phyloP scores from a whole-genome alignment of 1,140 invertebrate genomes.

The Tribolium castaneum region DNA sequence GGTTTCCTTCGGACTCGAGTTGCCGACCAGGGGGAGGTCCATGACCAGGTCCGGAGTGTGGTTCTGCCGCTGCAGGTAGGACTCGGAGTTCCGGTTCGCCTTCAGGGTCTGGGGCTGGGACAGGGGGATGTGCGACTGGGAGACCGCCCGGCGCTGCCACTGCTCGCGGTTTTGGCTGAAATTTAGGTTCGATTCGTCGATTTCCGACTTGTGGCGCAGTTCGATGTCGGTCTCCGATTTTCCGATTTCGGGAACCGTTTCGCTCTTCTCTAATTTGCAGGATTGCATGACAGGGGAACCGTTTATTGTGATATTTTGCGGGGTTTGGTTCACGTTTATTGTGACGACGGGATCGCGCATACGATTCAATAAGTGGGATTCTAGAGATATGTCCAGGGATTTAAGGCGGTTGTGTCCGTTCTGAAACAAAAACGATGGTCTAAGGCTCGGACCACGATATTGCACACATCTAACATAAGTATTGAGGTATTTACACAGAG shows the following conservation, averaged over 20 bases:
- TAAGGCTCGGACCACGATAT: background rate
- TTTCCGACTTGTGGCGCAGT: conserved; percentile 44
- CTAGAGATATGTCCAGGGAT: conserved; percentile 36
- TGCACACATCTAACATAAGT: background rate
- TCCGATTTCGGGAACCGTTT: background rate
- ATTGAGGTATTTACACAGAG: background rate
- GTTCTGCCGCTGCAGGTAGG: conserved; percentile 67
- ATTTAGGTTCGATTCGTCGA: conserved; percentile 59
- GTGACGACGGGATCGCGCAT: conserved; percentile 47
- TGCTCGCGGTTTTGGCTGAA: conserved; percentile 69
- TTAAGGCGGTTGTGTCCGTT: conserved; percentile 39
- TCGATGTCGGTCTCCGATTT: conserved; percentile 8
- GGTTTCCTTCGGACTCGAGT: conserved; percentile 64
- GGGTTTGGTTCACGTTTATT: conserved; percentile 53
- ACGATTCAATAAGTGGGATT: conserved; percentile 25
- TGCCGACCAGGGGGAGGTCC: conserved; percentile 76
- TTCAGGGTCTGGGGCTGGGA: conserved; percentile 51
- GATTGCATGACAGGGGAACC: conserved; percentile 42
- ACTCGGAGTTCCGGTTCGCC: conserved; percentile 67
- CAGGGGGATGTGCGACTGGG: conserved; percentile 66
- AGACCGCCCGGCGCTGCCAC: conserved; percentile 72
- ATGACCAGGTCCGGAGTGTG: conserved; percentile 91
- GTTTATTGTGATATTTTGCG: conserved; percentile 51
- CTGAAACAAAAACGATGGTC: conserved; percentile 48
- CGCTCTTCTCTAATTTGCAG: conserved; percentile 13